Evolutionary conservation across 2,113 vertebrate species (phyloP).

Genomic region (Trichechus manatus): DNA sequence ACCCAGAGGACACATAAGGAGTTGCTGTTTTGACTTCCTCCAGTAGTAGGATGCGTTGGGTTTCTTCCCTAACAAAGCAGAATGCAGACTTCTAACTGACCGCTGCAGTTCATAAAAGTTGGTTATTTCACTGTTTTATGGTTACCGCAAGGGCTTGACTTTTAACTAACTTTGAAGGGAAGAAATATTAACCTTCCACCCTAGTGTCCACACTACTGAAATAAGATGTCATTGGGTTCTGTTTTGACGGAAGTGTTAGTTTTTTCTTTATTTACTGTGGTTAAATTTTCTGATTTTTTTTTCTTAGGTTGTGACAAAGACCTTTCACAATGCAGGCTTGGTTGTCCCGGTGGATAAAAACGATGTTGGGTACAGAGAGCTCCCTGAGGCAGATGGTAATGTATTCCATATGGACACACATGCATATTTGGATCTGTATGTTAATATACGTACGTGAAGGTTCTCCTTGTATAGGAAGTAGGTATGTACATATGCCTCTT

Average conservation of each 20-base stretch:
- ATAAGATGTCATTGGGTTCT: background rate
- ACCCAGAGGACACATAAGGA: background rate
- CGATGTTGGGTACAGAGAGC: conserved; percentile 97
- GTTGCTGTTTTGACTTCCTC: background rate
- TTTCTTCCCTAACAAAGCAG: background rate
- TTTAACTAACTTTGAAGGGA: conserved; percentile 46
- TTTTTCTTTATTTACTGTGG: background rate
- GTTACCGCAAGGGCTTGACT: background rate
- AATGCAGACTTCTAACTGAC: background rate
- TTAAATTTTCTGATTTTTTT: background rate
- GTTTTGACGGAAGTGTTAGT: background rate
- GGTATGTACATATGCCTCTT: background rate
- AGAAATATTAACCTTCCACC: background rate
- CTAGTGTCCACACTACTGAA: background rate
- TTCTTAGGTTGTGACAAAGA: conserved; percentile 95
- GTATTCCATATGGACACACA: background rate
- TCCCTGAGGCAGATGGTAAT: conserved; percentile 96
- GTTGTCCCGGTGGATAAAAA: conserved; percentile 98
- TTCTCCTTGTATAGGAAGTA: background rate
- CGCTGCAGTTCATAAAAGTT: background rate
- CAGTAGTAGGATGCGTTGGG: background rate
- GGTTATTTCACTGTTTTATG: background rate
- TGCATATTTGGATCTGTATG: background rate
- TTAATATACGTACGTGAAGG: background rate
- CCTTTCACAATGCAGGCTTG: conserved; percentile 96